Conservation (phyloP, 2,113 vertebrate genomes). For the Corythaixoides concolor region DNA sequence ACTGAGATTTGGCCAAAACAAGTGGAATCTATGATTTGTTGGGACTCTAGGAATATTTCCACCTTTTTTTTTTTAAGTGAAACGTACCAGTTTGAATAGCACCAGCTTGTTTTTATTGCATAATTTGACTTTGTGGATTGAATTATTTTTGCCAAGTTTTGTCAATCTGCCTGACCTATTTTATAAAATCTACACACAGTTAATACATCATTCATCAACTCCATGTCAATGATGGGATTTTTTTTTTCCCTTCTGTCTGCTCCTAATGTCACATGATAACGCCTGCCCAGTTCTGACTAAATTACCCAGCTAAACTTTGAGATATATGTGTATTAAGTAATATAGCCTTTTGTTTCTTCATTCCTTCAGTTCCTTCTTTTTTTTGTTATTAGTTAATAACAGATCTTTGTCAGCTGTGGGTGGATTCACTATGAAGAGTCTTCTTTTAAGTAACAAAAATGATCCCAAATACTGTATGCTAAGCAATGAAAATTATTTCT, state of each 20-base stretch:
- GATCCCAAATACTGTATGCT: neutral
- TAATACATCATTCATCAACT: slow-evolving; percentile 1
- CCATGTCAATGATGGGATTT: neutral
- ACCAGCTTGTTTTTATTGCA: neutral
- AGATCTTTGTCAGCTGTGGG: neutral
- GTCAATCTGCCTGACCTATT: neutral
- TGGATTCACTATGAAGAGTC: neutral
- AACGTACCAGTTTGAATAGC: neutral
- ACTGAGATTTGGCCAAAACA: neutral
- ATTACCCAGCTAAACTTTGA: neutral
- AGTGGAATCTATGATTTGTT: neutral
- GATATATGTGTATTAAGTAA: neutral
- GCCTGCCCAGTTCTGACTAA: neutral
- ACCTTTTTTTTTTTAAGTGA: neutral
- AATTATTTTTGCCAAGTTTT: slow-evolving; percentile 34
- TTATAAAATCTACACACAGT: neutral
- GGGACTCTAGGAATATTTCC: neutral
- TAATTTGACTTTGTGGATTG: neutral
- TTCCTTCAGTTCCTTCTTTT: neutral
- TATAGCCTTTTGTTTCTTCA: neutral
- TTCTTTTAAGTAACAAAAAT: neutral
- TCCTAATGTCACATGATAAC: neutral
- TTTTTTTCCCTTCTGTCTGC: neutral
- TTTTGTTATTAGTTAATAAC: neutral
- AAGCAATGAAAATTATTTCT: neutral